Percentiles rank a stretch among this genome's conserved stretches.
Conservation (phyloP, 2,888 invertebrate species). For the Pimpla rufipes region DNA sequence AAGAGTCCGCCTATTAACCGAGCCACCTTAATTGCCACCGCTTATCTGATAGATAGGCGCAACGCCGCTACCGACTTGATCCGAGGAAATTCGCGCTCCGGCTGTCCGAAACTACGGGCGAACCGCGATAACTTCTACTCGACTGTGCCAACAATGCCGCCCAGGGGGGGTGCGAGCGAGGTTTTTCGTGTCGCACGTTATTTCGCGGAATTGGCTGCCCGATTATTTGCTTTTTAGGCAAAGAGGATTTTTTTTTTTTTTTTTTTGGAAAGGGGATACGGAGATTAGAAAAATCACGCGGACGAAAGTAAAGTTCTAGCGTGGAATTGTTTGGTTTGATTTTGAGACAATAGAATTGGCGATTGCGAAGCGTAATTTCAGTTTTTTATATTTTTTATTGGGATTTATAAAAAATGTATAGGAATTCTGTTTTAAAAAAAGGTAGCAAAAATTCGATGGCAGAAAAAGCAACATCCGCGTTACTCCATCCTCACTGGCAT, state of each 20-base stretch:
- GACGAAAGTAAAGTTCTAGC: neutral
- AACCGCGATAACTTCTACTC: conserved; percentile 52
- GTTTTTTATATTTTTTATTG: no score
- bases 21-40: conserved; percentile 69
- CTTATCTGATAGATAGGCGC: conserved; percentile 69
- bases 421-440: neutral
- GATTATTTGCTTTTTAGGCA: neutral
- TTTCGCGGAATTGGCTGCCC: neutral
- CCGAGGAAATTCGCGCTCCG: neutral
- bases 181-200: neutral
- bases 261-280: neutral
- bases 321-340: no score
- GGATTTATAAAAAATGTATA: no score
- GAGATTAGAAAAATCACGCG: neutral
- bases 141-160: conserved; percentile 49
- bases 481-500: neutral
- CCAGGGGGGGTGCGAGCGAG: conserved; percentile 3
- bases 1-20: conserved; percentile 66
- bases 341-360: no score
- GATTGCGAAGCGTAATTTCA: no score
- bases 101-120: conserved; percentile 24
- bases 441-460: neutral
- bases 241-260: neutral
- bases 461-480: neutral
- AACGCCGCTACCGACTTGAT: conserved; percentile 1